Percentiles rank a stretch among this genome's conserved stretches.
Evolutionary conservation across 1,140 invertebrate species (phyloP).

Genomic region (Mycetomoellerius zeteki): DNA sequence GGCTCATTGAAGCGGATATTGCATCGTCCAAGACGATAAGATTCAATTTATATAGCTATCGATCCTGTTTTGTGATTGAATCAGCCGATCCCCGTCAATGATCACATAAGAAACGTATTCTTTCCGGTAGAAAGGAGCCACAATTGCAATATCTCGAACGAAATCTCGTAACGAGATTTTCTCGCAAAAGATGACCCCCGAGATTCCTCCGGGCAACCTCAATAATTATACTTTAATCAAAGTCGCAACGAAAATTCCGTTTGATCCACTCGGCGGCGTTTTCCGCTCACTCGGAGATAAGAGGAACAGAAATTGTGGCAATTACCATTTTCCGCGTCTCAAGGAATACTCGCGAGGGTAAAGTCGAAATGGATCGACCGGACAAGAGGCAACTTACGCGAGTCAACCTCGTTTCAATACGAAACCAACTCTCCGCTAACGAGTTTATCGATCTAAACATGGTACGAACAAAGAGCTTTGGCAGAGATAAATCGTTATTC

Average conservation of each 20-base stretch:
- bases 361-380: constrained; percentile 39
- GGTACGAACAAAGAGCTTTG: background rate
- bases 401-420: constrained; percentile 18
- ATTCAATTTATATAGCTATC: constrained; percentile 10
- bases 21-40: background rate
- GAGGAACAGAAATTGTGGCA: constrained; percentile 54
- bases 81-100: background rate
- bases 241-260: constrained; percentile 65
- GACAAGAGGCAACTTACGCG: background rate
- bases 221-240: constrained; percentile 72
- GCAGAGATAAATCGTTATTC: constrained; percentile 7
- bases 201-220: constrained; percentile 52
- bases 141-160: constrained; percentile 41
- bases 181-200: constrained; percentile 9
- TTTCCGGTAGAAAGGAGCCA: background rate
- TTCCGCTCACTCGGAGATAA: constrained; percentile 32
- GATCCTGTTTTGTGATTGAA: background rate
- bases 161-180: constrained; percentile 64
- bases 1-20: background rate
- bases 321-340: constrained; percentile 58
- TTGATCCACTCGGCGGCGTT: constrained; percentile 30
- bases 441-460: constrained; percentile 18
- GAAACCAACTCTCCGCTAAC: constrained; percentile 4
- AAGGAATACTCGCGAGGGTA: constrained; percentile 11
- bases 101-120: background rate